Conservation (phyloP, 1,140 invertebrate species). For the Plectrocnemia conspersa region DNA sequence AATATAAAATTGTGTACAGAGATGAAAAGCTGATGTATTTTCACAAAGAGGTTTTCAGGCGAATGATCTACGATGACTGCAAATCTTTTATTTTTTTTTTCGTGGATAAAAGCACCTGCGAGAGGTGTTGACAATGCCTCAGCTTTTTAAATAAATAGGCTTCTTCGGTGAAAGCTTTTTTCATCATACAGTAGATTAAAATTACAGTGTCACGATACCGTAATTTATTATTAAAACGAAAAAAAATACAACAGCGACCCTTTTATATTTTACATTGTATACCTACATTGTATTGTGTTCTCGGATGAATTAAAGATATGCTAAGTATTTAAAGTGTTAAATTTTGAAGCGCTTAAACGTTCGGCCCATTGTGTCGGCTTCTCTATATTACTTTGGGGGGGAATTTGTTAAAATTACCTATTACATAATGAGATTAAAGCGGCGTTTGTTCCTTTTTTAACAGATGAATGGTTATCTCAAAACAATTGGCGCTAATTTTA, state of each 20-base stretch:
- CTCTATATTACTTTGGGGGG: too few relatives aligned
- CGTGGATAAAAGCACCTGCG: conserved; percentile 9
- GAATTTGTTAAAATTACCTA: too few relatives aligned
- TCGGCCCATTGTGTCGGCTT: too few relatives aligned
- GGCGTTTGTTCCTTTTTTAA: too few relatives aligned
- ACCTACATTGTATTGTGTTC: neutral
- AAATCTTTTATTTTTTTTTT: conserved; percentile 15
- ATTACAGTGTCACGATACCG: neutral
- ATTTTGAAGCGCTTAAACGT: too few relatives aligned
- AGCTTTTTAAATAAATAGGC: conserved; percentile 22
- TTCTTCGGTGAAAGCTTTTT: neutral
- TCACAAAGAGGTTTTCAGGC: conserved; percentile 10
- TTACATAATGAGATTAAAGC: too few relatives aligned
- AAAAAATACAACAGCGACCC: neutral
- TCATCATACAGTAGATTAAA: conserved; percentile 7
- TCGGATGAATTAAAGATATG: neutral
- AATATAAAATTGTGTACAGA: neutral
- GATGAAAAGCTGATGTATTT: conserved; percentile 3
- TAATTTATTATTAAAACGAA: conserved; percentile 16
- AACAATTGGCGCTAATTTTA: neutral
- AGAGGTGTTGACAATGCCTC: conserved; percentile 18
- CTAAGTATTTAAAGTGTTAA: neutral
- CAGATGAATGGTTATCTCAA: too few relatives aligned
- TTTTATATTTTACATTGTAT: neutral
- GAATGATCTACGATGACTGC: conserved; percentile 12